Conservation (phyloP, 2,797 vertebrate genomes). For the Anguilla megastoma region DNA sequence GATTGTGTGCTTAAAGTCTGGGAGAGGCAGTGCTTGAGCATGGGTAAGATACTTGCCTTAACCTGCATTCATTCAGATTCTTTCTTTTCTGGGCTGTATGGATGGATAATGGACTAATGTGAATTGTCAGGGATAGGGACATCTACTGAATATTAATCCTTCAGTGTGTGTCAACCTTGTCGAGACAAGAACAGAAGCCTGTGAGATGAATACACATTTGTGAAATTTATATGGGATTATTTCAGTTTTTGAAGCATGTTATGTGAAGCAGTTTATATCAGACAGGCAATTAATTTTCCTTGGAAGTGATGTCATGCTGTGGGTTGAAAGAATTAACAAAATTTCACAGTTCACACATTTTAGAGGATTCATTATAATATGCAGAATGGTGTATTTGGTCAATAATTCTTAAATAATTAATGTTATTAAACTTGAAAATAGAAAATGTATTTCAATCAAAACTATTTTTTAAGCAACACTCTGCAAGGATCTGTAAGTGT, state of each 20-base stretch:
- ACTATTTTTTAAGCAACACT: neutral
- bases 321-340: constrained; percentile 7
- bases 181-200: neutral
- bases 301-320: constrained; percentile 10
- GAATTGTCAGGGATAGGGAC: too few species aligned
- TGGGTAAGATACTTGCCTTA: too few species aligned
- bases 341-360: neutral
- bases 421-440: neutral
- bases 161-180: neutral
- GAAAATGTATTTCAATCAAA: neutral
- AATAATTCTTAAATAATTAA: constrained; percentile 9
- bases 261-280: constrained; percentile 7
- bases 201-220: neutral
- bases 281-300: constrained; percentile 16
- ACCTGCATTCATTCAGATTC: too few species aligned
- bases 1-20: too few species aligned
- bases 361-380: constrained; percentile 9
- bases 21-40: too few species aligned
- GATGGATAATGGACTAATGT: too few species aligned
- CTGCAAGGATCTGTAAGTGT: neutral
- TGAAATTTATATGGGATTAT: constrained; percentile 10
- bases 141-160: neutral
- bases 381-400: neutral
- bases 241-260: constrained; percentile 3
- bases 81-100: too few species aligned